Evolutionary conservation across 2,113 vertebrate genomes (phyloP).

Genomic region (Uropsilus gracilis): DNA sequence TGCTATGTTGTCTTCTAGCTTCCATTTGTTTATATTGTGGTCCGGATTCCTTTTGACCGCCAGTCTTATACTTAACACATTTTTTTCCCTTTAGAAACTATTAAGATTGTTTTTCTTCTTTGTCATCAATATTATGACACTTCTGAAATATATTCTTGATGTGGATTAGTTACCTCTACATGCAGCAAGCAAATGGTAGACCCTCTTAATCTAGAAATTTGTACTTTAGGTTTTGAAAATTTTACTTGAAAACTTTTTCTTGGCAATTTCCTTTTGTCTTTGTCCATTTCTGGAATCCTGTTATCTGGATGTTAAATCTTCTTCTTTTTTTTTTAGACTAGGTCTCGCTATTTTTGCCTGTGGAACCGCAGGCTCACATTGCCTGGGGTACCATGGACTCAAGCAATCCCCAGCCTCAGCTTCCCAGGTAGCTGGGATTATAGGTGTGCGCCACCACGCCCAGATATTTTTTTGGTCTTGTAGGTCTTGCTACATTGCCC

Average conservation of each 20-base stretch:
- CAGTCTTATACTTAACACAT: not conserved
- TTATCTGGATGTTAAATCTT: not conserved
- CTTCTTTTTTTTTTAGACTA: no score
- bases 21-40: constrained; percentile 30
- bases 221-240: constrained; percentile 8
- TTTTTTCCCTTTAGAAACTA: not conserved
- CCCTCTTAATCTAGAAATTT: not conserved
- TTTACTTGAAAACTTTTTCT: constrained; percentile 14
- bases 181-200: not conserved
- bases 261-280: not conserved
- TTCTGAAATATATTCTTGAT: constrained; percentile 16
- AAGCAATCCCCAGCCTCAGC: no score
- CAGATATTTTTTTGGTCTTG: no score
- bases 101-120: not conserved
- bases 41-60: not conserved
- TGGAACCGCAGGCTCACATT: no score
- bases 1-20: constrained; percentile 27
- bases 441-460: no score
- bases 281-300: not conserved
- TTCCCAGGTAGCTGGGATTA: no score
- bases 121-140: not conserved
- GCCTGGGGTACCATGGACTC: no score
- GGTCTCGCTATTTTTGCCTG: no score
- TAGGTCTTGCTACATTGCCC: no score
- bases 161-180: not conserved